Base-by-base conservation (phyloP, 2,797 vertebrate genomes). In the Etheostoma perlongum region DNA sequence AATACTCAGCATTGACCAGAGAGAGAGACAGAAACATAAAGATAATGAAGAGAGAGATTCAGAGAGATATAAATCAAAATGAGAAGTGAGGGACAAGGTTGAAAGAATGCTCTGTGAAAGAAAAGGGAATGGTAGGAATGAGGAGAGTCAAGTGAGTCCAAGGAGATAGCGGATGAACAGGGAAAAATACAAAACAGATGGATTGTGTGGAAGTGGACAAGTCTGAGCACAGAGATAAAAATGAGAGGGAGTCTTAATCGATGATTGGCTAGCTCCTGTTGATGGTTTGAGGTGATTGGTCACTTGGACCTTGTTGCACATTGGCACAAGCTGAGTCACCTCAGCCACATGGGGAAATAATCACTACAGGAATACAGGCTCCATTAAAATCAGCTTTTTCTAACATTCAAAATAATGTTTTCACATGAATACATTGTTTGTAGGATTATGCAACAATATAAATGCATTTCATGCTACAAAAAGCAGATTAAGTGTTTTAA, bases 1-100 rank as follows among this genome's bases (percentile, higher is more conserved):
- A 92, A 92, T 89, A 87, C 88, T 83, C 83, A 91, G 79, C 67
- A 69, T 67, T 64, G 76, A 88, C 61, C 79, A 59, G 58, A 68
- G 58, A 69, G 62, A 65, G 61, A 76, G 58, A 55, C 21, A 44
- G 62, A 82, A 46, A 54, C 49, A 25, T 21, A 33, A 64, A 72
- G 63, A 33, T 60, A 54, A 25, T 6, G 18, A 66, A 74, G 47
- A 57, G 62, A 62, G 47, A 63, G 61, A 66, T 40, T 16, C 16
- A 53, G 74, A 81, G 70, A 68, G 76, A 73, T 65, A 53, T 74
- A 67, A 79, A 86, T 77, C 74, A 74, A 76, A 79, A 89, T 71
- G 51, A 81, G 81, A 67, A 77, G 78, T 47, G 63, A 77, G 72
- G 44, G 64, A 64, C 66, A 44, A n/a, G 71, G 58, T 68, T 76